Conservation (phyloP, 2,113 vertebrate genomes). For the Sceloporus tristichus region DNA sequence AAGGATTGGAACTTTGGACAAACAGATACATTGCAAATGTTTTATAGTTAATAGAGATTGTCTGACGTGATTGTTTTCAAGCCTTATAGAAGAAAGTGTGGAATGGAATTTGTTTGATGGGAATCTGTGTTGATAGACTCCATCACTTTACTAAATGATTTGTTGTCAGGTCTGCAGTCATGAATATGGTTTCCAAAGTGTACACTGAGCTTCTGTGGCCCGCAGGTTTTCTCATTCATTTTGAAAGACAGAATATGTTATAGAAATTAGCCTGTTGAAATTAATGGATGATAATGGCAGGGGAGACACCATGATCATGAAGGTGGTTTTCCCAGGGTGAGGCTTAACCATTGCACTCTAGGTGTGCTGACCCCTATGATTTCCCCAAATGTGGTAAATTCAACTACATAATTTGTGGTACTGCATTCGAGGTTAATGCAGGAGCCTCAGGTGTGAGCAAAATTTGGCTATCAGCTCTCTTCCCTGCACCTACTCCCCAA, state of each 20-base stretch:
- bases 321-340: no score
- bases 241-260: not conserved
- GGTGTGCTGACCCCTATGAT: no score
- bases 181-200: not conserved
- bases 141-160: not conserved
- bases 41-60: slow-evolving; percentile 13
- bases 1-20: slow-evolving; percentile 25
- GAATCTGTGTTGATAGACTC: not conserved
- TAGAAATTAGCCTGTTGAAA: not conserved
- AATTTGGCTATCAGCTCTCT: not conserved
- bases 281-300: no score
- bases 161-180: not conserved
- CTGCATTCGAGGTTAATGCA: not conserved
- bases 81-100: slow-evolving; percentile 27
- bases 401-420: no score
- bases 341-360: no score
- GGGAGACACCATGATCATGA: no score
- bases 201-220: not conserved
- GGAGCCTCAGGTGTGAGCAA: not conserved
- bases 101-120: not conserved
- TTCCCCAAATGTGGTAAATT: no score
- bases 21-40: slow-evolving; percentile 26
- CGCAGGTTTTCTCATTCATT: not conserved
- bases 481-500: not conserved
- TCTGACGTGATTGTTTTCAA: slow-evolving; percentile 44